Conservation (phyloP, 2,113 vertebrate species). For the Acanthisitta chloris region DNA sequence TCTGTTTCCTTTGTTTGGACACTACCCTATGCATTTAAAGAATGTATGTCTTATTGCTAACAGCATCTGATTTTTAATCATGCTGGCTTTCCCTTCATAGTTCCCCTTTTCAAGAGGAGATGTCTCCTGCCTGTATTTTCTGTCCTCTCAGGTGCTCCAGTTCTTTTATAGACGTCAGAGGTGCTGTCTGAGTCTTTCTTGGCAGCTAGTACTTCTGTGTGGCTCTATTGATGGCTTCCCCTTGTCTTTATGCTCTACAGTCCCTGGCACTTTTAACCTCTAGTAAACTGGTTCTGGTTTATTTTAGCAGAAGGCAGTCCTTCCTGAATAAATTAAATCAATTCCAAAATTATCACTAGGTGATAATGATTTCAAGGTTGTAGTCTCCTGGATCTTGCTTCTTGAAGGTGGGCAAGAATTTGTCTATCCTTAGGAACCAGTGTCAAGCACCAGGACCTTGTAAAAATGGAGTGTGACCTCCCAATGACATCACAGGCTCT, state of each 20-base stretch:
- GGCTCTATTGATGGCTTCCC: background rate
- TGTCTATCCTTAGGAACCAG: background rate
- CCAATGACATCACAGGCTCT: background rate
- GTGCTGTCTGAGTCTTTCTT: background rate
- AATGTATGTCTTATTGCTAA: background rate
- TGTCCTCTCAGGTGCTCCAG: background rate
- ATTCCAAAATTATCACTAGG: background rate
- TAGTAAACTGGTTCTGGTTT: background rate
- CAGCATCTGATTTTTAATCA: background rate
- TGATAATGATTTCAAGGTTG: background rate
- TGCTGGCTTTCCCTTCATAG: background rate
- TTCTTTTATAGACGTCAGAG: rapidly evolving
- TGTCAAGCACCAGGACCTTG: background rate
- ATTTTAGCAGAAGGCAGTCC: background rate
- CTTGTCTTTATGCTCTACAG: background rate
- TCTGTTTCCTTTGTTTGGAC: background rate
- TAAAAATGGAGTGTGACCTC: background rate
- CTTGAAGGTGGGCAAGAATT: background rate
- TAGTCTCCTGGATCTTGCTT: background rate
- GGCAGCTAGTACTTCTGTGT: background rate
- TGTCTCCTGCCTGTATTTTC: background rate
- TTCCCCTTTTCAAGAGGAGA: background rate
- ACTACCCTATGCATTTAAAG: background rate
- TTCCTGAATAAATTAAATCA: background rate
- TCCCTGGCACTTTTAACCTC: background rate